Percentiles rank a stretch among this genome's conserved stretches.
These are phyloP conservation scores for Odocoileus virginianus DNA, from an alignment of 2,113 vertebrate species.

Conservation along the genomic window DNA sequence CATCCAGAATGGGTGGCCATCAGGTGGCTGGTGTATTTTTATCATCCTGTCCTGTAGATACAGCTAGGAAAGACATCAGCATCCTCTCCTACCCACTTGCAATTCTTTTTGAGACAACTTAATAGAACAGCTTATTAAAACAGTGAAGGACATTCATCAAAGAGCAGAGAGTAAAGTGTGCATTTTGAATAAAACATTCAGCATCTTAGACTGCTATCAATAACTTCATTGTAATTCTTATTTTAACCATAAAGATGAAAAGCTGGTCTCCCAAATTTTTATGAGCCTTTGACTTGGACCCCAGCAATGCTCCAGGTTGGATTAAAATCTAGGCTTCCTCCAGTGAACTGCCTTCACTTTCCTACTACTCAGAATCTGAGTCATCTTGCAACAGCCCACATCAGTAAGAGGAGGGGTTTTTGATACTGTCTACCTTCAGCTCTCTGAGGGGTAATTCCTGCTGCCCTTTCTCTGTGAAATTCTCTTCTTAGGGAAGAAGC, in stretches of 20 bases:
- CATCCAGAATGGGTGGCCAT: background rate
- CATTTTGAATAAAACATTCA: background rate
- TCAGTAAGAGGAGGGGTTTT: background rate
- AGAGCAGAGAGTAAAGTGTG: background rate
- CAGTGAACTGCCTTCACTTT: background rate
- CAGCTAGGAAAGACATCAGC: background rate
- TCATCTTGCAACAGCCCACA: background rate
- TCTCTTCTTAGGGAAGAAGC: background rate
- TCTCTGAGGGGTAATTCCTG: background rate
- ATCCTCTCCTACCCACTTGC: background rate
- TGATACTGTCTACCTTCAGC: background rate
- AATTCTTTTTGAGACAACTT: background rate
- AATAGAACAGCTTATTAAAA: background rate
- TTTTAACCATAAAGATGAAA: background rate
- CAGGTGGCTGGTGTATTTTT: background rate
- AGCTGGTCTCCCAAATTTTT: background rate
- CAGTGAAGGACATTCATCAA: background rate
- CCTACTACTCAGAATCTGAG: background rate
- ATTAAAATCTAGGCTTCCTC: background rate
- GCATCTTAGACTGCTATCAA: background rate
- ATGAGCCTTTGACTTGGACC: background rate
- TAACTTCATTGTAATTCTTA: background rate
- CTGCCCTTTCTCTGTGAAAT: background rate
- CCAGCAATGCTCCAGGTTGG: background rate
- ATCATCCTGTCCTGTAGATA: background rate